Base-by-base conservation (phyloP, 2,888 invertebrate genomes). In the Morinoia aosen region DNA sequence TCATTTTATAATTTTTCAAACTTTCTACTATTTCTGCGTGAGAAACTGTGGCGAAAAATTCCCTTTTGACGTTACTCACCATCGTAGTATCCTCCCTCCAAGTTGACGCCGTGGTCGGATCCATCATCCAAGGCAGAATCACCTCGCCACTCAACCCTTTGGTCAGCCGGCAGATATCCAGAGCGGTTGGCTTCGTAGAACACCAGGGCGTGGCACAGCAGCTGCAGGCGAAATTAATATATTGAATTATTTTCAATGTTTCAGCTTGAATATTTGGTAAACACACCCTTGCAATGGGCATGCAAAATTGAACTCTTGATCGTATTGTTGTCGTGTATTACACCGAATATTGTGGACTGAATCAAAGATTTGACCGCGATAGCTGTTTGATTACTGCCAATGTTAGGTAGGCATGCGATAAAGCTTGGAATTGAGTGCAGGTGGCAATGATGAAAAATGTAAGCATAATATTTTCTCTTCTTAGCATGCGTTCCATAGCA, bases 51-150 rank as follows among this genome's bases (percentile, higher is more conserved):
- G 5, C 48, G 2, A 48, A 48, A 48, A 48, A 61, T 12, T 16
- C 61, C 61, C 61, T 61, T 61, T 61, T 12, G 61, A 10, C 16
- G 25, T 76, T 39, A 39, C 88, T 95, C 97, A 98, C 98, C 98
- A 93, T 96, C 96, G 58, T 96, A 96, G 94, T 96, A 96, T 12
- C 96, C 96, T 16, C 96, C 96, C 25, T 94, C 95, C 7, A 96
- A 95, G 95, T 95, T 95, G 97, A 98, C 98, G 97, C 98, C 98
- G 90, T 98, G 98, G 96, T 98, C 98, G 97, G 98, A 97, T 40
- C 97, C 98, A 97, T 98, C 98, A 19, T 97, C 96, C 57, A 98
- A 97, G 10, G 97, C 98, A 0, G 98, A 98, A 97, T 98, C 98
- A 5, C 97, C 97, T 95, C 98, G 97, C 98, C 98, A 98, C 33